These are phyloP conservation scores for Mesoligia furuncula DNA, from an alignment of 2,888 invertebrate genomes.

Conservation along the genomic window DNA sequence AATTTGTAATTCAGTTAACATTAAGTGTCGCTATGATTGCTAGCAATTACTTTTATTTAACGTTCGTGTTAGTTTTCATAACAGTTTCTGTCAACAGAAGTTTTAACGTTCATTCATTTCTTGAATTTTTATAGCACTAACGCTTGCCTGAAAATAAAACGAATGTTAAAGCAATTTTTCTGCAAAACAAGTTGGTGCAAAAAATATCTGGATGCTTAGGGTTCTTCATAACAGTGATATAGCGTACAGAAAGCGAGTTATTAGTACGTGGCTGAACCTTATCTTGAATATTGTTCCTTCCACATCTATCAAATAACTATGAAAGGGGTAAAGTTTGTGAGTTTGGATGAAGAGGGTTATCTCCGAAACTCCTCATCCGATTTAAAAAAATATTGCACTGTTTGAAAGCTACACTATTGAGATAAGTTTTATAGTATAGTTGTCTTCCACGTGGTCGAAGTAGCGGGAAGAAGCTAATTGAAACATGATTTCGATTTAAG, in stretches of 20 bases:
- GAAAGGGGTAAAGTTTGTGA: neutral
- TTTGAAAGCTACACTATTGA: neutral
- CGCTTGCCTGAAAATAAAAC: neutral
- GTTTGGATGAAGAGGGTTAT: neutral
- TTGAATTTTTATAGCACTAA: neutral
- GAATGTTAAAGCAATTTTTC: neutral
- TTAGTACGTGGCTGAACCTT: neutral
- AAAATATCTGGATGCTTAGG: neutral
- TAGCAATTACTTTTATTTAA: conserved; percentile 31
- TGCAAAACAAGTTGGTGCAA: neutral
- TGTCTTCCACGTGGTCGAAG: neutral
- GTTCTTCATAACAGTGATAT: neutral
- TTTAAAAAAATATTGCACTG: neutral
- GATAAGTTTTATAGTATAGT: neutral
- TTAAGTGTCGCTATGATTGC: conserved; percentile 3
- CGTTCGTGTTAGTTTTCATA: conserved; percentile 18
- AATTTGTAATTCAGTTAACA: conserved; percentile 38
- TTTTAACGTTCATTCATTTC: conserved; percentile 7
- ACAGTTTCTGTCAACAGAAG: neutral
- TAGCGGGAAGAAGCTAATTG: fast-evolving
- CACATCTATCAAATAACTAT: neutral
- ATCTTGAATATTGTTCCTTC: too few species aligned
- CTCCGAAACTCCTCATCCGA: neutral
- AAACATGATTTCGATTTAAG: neutral
- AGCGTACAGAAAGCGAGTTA: neutral